phyloP scores from a whole-genome alignment of 1,140 invertebrate genomes.

The Brachionus plicatilis region DNA sequence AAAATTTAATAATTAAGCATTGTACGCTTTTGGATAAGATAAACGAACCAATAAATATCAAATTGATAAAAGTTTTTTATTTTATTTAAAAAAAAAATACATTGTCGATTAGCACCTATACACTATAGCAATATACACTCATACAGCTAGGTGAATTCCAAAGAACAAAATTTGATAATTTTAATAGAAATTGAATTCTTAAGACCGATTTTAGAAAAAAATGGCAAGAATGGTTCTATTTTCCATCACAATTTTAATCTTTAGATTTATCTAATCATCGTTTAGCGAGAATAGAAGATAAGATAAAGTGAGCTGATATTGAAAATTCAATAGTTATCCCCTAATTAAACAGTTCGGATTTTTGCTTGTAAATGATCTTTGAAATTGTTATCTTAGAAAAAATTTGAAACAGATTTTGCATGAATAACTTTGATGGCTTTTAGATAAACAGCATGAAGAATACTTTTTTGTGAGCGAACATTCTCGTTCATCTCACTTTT shows the following conservation, averaged over 20 bases:
- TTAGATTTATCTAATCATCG: conserved; percentile 15
- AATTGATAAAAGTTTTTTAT: conserved; percentile 2
- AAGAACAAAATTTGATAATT: too few relatives aligned
- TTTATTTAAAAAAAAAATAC: too few relatives aligned
- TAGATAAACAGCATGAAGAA: not conserved
- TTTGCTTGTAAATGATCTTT: not conserved
- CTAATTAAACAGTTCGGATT: not conserved
- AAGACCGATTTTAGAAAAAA: not conserved
- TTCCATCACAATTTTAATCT: not conserved
- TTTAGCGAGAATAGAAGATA: not conserved
- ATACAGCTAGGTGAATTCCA: not conserved
- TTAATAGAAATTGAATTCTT: too few relatives aligned
- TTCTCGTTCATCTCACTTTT: not conserved
- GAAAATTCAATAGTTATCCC: not conserved
- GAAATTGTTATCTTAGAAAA: conserved; percentile 2
- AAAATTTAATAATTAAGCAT: conserved; percentile 1
- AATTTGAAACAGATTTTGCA: conserved; percentile 13
- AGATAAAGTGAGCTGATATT: not conserved
- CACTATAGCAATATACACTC: too few relatives aligned
- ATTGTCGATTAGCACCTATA: too few relatives aligned
- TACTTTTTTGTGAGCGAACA: not conserved
- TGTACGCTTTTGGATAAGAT: conserved; percentile 37
- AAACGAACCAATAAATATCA: conserved; percentile 31
- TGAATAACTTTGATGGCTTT: not conserved
- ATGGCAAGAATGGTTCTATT: not conserved